Evolutionary conservation across 2,113 vertebrate species (phyloP), one percentile per base, ranked within the genome.

Genomic region (Pseudolaguvia tuberculata): DNA sequence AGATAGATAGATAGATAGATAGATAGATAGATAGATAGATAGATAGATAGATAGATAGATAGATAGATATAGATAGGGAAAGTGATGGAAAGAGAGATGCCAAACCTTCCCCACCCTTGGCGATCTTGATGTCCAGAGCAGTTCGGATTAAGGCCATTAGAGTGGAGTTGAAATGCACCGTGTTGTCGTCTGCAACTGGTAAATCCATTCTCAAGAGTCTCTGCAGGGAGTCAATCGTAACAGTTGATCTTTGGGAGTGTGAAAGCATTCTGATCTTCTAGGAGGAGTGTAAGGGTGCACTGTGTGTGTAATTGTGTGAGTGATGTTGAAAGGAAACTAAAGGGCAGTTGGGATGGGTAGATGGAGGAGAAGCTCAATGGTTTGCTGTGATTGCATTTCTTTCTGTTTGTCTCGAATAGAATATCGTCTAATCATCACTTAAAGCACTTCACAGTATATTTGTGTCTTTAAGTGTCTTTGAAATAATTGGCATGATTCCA

Each of bases 101-200:
- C 82, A 86, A 88, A 88, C 81, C 83, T 88, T 93, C 89, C 82
- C 83, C 72, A 91, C 93, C 94, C 88, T 96, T 96, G 84, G 95
- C 95, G 51, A 97, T 97, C 87, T 97, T 97, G 88, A 97, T 96
- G 82, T 97, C 95, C 88, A 97, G 86, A 5, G 95, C 95, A 0
- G 95, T 97, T 75, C 95, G 91, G 82, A 97, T 97, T 87, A 97
- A 87, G 52, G 95, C 95, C 95, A 97, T 96, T 77, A 97, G 93
- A 2, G 95, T 97, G 66, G 95, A 96, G 84, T 96, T 96, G 87
- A 97, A 97, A 84, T 97, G 95, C 63, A 97, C 95, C 0, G 93
- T 92, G 88, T 95, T 97, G 91, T 97, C 95, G 0, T 96, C 95
- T 0, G 94, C 95, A 17, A 97, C 94, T 0, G 95, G 95, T 75